Evolutionary conservation across 2,113 vertebrate species (phyloP).

Genomic region (Dryoscopus gambensis): DNA sequence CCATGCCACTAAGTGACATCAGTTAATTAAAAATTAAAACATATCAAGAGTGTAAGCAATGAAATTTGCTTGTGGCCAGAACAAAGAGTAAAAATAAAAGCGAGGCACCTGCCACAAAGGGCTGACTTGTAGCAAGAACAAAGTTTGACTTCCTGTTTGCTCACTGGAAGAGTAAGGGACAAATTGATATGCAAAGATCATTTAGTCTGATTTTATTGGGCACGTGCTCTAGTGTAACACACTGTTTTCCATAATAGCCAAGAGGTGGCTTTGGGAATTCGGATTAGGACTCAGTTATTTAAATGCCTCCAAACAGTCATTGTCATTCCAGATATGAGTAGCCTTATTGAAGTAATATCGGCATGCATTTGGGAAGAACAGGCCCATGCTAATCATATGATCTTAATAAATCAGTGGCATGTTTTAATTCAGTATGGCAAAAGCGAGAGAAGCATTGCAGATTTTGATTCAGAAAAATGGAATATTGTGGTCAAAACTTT

Average conservation of each 20-base stretch:
- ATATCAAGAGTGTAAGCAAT: not conserved
- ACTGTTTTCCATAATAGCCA: not conserved
- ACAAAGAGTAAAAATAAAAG: not conserved
- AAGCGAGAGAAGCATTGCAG: not conserved
- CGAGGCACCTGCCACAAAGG: not conserved
- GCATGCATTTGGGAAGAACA: not conserved
- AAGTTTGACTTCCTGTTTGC: not conserved
- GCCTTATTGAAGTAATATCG: not conserved
- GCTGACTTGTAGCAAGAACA: not conserved
- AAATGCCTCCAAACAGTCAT: not conserved
- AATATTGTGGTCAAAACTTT: not conserved
- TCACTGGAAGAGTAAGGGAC: not conserved
- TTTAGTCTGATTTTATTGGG: not conserved
- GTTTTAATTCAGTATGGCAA: not conserved
- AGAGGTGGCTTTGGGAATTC: not conserved
- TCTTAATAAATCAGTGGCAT: not conserved
- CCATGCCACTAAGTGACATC: not conserved
- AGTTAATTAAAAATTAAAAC: not conserved
- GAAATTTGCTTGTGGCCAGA: not conserved
- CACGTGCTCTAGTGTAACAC: not conserved
- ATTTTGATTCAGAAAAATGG: not conserved
- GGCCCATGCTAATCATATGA: not conserved
- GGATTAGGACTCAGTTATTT: not conserved
- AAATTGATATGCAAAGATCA: not conserved
- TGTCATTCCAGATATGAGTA: not conserved